Conservation (phyloP, 2,888 invertebrate genomes). For the Drosophila paucipuncta region DNA sequence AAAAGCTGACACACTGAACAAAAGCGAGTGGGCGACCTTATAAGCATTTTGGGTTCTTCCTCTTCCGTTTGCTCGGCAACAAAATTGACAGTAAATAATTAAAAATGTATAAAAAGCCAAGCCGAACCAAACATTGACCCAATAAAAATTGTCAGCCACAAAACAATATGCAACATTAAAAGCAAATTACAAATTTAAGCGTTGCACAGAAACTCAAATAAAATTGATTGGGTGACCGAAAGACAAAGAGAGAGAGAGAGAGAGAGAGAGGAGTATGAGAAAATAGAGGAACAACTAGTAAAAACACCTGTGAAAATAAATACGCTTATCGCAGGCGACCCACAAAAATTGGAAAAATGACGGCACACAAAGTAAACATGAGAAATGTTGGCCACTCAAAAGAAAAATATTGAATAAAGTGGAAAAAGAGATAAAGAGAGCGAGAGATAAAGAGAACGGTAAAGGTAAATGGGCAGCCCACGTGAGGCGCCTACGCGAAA, state of each 20-base stretch:
- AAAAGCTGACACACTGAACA: conserved; percentile 25
- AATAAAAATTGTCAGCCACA: conserved; percentile 43
- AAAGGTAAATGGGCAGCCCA: conserved; percentile 44
- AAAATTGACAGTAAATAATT: conserved; percentile 48
- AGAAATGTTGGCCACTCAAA: conserved; percentile 44
- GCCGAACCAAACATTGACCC: conserved; percentile 38
- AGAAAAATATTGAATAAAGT: conserved; percentile 22
- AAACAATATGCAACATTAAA: conserved; percentile 50
- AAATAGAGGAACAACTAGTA: conserved; percentile 54
- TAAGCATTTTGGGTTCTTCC: neutral
- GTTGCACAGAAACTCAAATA: conserved; percentile 25
- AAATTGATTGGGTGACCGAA: conserved; percentile 26
- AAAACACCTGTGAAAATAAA: conserved; percentile 75
- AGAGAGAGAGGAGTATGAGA: neutral
- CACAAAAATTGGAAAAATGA: conserved; percentile 39
- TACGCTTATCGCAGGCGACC: conserved; percentile 66
- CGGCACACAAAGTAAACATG: conserved; percentile 40
- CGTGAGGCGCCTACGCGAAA: conserved; percentile 52
- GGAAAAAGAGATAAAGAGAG: neutral
- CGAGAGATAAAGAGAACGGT: neutral
- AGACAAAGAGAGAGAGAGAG: neutral
- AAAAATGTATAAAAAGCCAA: conserved; percentile 32
- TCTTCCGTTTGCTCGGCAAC: conserved; percentile 3
- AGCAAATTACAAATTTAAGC: conserved; percentile 29
- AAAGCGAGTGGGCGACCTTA: conserved; percentile 30